Conservation (phyloP, 2,888 invertebrate species). For the Embidobia sp. region DNA sequence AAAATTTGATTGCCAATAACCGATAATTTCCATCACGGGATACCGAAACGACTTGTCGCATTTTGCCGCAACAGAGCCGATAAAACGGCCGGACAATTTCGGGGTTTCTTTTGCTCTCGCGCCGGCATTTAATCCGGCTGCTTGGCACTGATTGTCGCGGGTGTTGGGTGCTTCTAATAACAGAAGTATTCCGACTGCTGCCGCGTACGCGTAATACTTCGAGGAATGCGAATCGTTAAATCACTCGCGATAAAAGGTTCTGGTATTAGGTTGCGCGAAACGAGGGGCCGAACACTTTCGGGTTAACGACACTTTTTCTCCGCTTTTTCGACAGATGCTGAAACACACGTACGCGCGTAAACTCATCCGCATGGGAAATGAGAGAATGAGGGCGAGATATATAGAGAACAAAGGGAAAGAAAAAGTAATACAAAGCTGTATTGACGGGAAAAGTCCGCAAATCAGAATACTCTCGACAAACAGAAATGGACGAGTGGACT, state of each 20-base stretch:
- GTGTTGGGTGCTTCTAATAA: conserved; percentile 70
- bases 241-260: conserved; percentile 68
- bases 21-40: conserved; percentile 29
- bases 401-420: neutral
- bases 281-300: conserved; percentile 12
- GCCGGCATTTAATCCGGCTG: conserved; percentile 31
- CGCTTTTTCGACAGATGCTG: conserved; percentile 18
- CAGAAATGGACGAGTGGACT: conserved; percentile 38
- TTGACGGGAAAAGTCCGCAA: conserved; percentile 41
- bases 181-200: conserved; percentile 63
- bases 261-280: conserved; percentile 59
- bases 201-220: conserved; percentile 58
- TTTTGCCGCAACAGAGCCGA: conserved; percentile 2
- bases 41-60: conserved; percentile 27
- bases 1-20: conserved; percentile 52
- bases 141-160: conserved; percentile 26
- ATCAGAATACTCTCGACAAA: conserved; percentile 44
- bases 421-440: conserved; percentile 31
- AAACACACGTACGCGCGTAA: neutral
- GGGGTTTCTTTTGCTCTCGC: neutral
- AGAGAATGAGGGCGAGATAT: no score
- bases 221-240: conserved; percentile 70
- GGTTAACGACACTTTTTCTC: conserved; percentile 26
- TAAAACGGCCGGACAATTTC: neutral
- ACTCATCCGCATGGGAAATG: neutral